Evolutionary conservation across 1,140 invertebrate species (phyloP).

Genomic region (Drosophila guanche): DNA sequence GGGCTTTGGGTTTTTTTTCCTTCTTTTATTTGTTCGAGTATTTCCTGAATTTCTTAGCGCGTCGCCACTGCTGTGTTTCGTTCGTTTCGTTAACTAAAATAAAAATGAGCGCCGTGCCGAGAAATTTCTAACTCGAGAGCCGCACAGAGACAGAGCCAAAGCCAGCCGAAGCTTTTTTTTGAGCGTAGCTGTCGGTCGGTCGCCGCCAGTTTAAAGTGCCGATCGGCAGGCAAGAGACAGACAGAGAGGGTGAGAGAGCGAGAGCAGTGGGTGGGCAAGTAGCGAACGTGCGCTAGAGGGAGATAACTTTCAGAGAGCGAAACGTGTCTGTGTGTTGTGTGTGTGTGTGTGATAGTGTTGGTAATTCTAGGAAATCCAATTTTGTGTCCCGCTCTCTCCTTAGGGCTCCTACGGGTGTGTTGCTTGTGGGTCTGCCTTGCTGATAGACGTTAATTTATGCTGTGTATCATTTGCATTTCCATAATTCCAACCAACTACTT

Average conservation of each 20-base stretch:
- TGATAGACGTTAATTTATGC: slow-evolving; percentile 71
- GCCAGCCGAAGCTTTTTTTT: slow-evolving; percentile 43
- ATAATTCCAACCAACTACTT: slow-evolving; percentile 36
- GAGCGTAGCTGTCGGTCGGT: slow-evolving; percentile 11
- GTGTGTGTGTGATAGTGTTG: slow-evolving; percentile 24
- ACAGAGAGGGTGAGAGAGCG: slow-evolving; percentile 20
- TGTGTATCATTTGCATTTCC: slow-evolving; percentile 46
- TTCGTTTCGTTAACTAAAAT: slow-evolving; percentile 80
- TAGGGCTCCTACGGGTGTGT: slow-evolving; percentile 1
- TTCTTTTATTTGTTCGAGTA: slow-evolving; percentile 17
- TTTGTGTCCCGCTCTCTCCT: slow-evolving; percentile 37
- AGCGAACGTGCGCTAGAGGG: too few relatives aligned
- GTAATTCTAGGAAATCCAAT: slow-evolving; percentile 71
- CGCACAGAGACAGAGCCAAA: slow-evolving; percentile 23
- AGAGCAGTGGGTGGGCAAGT: background rate
- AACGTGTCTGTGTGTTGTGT: slow-evolving; percentile 39
- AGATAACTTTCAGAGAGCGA: slow-evolving; percentile 22
- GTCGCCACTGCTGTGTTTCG: slow-evolving; percentile 59
- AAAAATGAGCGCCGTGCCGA: slow-evolving; percentile 58
- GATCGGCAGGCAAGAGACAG: background rate
- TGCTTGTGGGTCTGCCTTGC: slow-evolving; percentile 24
- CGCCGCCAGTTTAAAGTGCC: slow-evolving; percentile 58
- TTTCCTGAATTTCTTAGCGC: slow-evolving; percentile 56
- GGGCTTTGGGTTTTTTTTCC: slow-evolving; percentile 15
- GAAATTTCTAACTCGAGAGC: slow-evolving; percentile 48